Percentiles rank a stretch among this genome's conserved stretches.
phyloP scores from a whole-genome alignment of 1,140 invertebrate genomes.

The Melipona quadrifasciata region DNA sequence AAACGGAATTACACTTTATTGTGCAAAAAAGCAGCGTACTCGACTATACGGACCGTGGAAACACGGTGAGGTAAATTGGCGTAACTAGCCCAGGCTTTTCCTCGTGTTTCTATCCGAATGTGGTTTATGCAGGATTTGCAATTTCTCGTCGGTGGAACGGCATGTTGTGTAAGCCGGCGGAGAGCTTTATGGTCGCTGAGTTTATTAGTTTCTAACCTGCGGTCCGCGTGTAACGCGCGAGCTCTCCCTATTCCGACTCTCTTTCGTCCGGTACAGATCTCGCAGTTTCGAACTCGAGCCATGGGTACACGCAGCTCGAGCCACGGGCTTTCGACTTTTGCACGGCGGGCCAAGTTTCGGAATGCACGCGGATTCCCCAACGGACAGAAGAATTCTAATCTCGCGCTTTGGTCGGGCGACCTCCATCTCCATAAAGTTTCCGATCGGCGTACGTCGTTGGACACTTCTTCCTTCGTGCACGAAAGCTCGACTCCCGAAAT shows the following conservation, averaged over 20 bases:
- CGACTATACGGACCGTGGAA: neutral
- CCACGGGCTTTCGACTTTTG: constrained; percentile 10
- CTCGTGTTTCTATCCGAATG: constrained; percentile 6
- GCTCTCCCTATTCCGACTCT: constrained; percentile 7
- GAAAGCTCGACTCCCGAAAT: neutral
- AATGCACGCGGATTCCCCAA: constrained; percentile 3
- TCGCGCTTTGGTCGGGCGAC: constrained; percentile 3
- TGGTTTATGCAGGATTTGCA: constrained; percentile 32
- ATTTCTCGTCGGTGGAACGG: neutral
- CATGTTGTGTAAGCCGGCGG: constrained; percentile 1
- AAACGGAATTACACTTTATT: neutral
- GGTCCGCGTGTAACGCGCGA: constrained; percentile 8
- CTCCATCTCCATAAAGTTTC: neutral
- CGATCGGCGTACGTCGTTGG: neutral
- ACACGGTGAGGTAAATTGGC: neutral
- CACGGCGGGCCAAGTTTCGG: neutral
- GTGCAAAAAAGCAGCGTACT: neutral
- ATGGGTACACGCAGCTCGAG: too few relatives aligned
- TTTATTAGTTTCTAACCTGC: constrained; percentile 39
- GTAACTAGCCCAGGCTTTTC: neutral
- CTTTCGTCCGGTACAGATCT: neutral
- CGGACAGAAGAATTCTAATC: constrained; percentile 28
- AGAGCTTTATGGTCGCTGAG: constrained; percentile 29
- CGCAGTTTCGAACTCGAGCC: neutral
- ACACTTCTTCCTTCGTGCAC: neutral